These are phyloP conservation scores for Thelaira solivaga DNA, from an alignment of 2,888 invertebrate genomes.

Conservation along the genomic window DNA sequence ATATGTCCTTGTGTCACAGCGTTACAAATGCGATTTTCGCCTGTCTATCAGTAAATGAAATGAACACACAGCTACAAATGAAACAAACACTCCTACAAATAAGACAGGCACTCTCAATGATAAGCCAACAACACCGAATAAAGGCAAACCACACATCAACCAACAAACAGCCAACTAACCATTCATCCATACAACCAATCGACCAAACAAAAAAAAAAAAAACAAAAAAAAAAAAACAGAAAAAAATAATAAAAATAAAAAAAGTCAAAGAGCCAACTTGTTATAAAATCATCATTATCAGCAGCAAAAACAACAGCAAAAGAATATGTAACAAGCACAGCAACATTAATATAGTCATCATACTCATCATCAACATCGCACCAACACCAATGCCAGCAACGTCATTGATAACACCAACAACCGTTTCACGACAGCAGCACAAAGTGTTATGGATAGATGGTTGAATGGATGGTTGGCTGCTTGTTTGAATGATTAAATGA, in stretches of 20 bases:
- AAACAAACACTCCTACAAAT: background rate
- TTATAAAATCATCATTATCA: conserved; percentile 39
- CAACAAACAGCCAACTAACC: conserved; percentile 36
- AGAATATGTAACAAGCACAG: conserved; percentile 12
- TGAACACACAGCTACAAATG: conserved; percentile 30
- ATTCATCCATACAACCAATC: conserved; percentile 45
- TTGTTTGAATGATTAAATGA: conserved; percentile 5
- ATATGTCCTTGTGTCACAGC: conserved; percentile 56
- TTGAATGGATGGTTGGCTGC: conserved; percentile 11
- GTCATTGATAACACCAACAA: conserved; percentile 2
- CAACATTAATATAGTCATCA: conserved; percentile 28
- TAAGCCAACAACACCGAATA: conserved; percentile 50
- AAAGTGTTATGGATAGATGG: conserved; percentile 38
- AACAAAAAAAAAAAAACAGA: no score
- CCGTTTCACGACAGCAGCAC: conserved; percentile 24
- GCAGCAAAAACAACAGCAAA: conserved; percentile 3
- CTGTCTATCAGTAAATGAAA: conserved; percentile 52
- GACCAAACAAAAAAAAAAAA: no score
- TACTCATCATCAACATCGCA: background rate
- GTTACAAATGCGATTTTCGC: conserved; percentile 53
- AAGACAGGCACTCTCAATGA: background rate
- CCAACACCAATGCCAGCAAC: background rate
- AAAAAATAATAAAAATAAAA: no score
- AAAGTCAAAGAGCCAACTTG: conserved; percentile 36
- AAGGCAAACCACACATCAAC: conserved; percentile 64